These are phyloP conservation scores for Cirrhinus molitorella DNA, from an alignment of 2,797 vertebrate genomes.

Conservation along the genomic window DNA sequence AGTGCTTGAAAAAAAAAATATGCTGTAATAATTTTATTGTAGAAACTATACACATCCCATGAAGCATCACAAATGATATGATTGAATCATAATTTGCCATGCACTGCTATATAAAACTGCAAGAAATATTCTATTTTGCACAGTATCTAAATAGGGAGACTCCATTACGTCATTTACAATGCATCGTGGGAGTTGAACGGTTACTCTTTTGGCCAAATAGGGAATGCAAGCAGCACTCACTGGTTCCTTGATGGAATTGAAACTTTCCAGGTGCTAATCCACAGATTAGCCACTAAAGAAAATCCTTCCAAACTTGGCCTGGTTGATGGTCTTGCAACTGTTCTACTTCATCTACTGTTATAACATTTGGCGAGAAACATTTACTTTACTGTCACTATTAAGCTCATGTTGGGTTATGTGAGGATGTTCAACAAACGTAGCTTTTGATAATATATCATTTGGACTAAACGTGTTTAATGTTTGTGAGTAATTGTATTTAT, in stretches of 20 bases:
- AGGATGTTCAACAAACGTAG: background rate
- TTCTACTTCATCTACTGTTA: constrained; percentile 6
- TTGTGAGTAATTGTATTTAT: constrained; percentile 24
- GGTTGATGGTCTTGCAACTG: background rate
- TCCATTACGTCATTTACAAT: background rate
- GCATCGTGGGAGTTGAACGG: constrained; percentile 5
- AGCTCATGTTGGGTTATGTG: background rate
- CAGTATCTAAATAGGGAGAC: background rate
- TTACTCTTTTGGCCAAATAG: constrained; percentile 63
- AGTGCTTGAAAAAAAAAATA: background rate
- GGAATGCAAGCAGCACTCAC: constrained; percentile 63
- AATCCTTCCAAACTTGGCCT: constrained; percentile 62
- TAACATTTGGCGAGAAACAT: constrained; percentile 23
- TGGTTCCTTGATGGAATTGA: constrained; percentile 70
- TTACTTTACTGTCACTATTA: constrained; percentile 27
- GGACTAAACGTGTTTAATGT: constrained; percentile 3
- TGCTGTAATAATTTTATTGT: background rate
- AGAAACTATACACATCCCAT: background rate
- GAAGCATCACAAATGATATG: background rate
- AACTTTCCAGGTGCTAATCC: constrained; percentile 79
- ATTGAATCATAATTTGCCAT: background rate
- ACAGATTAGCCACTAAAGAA: constrained; percentile 67
- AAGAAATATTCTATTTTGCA: background rate
- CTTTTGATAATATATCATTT: background rate
- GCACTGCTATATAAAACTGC: background rate